Evolutionary conservation across 2,888 invertebrate genomes (phyloP), one percentile per base, ranked within the genome.

Genomic region (Gymnocheta viridis): DNA sequence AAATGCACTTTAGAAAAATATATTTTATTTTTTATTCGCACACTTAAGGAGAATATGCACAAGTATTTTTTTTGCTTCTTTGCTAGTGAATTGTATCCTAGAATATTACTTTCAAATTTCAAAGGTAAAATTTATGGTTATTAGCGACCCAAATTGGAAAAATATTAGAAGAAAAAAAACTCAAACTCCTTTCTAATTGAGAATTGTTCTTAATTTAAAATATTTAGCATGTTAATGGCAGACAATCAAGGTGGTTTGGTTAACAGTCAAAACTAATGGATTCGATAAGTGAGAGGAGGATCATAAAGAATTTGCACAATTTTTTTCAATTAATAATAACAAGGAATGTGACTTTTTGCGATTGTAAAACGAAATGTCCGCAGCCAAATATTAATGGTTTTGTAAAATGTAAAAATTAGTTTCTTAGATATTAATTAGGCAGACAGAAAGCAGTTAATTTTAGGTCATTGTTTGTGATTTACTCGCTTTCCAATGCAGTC

Each of bases 81-180:
- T 35, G 35, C 27, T 62, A 35, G 24, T 22, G 12, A 19, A 29
- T 51, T 62, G 32, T 66, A 60, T 77, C 60, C 66, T 78, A 66
- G 72, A 78, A 62, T 79, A 69, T 70, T 74, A 82, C 82, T 82
- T 82, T 82, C 82, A 82, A 82, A 82, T 69, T 73, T 69, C 54
- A 77, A 66, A 77, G 66, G 82, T 66, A 60, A 72, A 80, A 84
- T 84, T 77, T 84, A 80, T 80, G 72, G 72, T 54, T 79, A 70
- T 66, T 66, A 32, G 27, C 22, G 27, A 44, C 38, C 69, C 19
- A 41, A 70, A 70, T 70, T 44, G 41, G 27, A 62, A 54, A 73
- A 54, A 73, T 19, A 22, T 22, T 9, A 24, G 10, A 81, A 22
- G 4, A 38, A 51, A 22, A 47, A 17, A 49, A 19, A 32, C 2